These are phyloP conservation scores for Brachionus calyciflorus DNA, from an alignment of 1,140 invertebrate species.

Conservation along the genomic window DNA sequence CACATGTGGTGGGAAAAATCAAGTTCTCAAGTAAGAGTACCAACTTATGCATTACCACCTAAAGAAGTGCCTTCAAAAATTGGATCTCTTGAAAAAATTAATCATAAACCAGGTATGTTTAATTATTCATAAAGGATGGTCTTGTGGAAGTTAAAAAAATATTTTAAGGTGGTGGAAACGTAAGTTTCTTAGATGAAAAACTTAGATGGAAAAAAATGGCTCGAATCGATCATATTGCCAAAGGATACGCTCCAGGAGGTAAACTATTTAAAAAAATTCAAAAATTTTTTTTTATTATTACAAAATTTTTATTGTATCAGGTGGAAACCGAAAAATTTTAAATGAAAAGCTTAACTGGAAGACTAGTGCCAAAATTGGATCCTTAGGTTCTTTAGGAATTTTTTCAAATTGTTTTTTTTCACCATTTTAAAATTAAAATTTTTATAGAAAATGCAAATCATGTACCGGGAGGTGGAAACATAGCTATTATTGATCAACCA, in stretches of 20 bases:
- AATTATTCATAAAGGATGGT: not conserved
- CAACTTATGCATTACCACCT: not conserved
- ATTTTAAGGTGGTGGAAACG: conserved; percentile 40
- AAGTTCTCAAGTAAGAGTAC: conserved; percentile 18
- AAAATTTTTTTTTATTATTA: not conserved
- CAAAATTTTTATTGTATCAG: not conserved
- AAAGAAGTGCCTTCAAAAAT: conserved; percentile 38
- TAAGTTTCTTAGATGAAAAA: conserved; percentile 23
- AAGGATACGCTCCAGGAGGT: conserved; percentile 27
- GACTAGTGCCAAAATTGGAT: conserved; percentile 26
- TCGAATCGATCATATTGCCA: conserved; percentile 26
- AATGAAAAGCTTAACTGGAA: conserved; percentile 36
- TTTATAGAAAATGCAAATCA: conserved; percentile 34
- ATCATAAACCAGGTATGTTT: conserved; percentile 29
- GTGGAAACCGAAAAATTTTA: conserved; percentile 39
- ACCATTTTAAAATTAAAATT: not conserved
- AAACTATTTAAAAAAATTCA: not conserved
- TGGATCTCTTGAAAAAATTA: conserved; percentile 31
- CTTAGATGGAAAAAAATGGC: conserved; percentile 10
- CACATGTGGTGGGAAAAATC: conserved; percentile 42
- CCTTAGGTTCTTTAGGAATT: conserved; percentile 30
- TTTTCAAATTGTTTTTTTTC: no score
- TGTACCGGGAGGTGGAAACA: conserved; percentile 21
- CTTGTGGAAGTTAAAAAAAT: not conserved
- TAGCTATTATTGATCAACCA: conserved; percentile 24